A percentile compares a stretch with the other conserved stretches of the same genome.
Conservation (phyloP, 2,113 vertebrate species). For the Urocolius indicus region DNA sequence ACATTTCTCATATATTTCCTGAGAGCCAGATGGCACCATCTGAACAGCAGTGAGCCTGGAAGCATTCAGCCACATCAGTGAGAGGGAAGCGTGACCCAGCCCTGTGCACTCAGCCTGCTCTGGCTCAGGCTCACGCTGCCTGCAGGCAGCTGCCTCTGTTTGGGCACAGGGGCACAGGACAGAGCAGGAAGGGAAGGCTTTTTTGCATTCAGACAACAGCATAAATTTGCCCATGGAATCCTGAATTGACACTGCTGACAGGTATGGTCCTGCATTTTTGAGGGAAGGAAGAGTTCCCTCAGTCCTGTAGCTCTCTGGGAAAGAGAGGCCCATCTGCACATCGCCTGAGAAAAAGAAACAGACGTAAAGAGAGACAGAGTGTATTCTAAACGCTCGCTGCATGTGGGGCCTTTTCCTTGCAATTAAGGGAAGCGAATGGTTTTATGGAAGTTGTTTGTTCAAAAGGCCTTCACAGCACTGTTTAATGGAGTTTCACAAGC, state of each 20-base stretch:
- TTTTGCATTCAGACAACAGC: neutral
- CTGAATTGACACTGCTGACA: neutral
- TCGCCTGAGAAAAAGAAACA: neutral
- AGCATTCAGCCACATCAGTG: neutral
- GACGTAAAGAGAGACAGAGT: neutral
- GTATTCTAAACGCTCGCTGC: constrained; percentile 12
- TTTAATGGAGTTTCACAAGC: constrained; percentile 20
- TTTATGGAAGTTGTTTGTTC: constrained; percentile 30
- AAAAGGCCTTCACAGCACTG: neutral
- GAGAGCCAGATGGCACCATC: constrained; percentile 67
- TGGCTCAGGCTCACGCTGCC: neutral
- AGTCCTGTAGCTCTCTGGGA: neutral
- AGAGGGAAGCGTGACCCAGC: neutral
- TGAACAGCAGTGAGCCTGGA: constrained; percentile 38
- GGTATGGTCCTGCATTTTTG: neutral
- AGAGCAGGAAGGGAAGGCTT: accelerated
- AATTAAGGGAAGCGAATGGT: constrained; percentile 6
- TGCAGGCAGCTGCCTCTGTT: neutral
- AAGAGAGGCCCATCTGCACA: neutral
- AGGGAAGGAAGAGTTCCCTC: neutral
- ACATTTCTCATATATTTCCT: constrained; percentile 14
- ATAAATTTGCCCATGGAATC: neutral
- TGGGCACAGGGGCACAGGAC: neutral
- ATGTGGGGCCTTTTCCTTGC: neutral
- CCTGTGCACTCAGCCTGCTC: neutral